A percentile compares a stretch with the other conserved stretches of the same genome.
These are phyloP conservation scores for Crocodylus rhombifer DNA, from an alignment of 2,797 vertebrate species.

Conservation along the genomic window DNA sequence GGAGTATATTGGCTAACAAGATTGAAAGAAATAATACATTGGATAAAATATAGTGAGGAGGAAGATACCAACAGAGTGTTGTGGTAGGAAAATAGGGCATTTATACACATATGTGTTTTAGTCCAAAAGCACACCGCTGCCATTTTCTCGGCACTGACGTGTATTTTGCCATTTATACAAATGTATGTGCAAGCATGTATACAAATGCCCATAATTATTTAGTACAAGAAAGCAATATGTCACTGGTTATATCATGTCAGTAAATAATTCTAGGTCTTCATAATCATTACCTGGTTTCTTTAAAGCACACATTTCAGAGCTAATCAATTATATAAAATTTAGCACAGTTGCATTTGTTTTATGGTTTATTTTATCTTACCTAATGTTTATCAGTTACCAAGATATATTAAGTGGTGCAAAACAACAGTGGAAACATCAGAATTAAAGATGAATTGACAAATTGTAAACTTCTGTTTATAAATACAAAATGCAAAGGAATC, in stretches of 20 bases:
- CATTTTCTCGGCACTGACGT: too few species aligned
- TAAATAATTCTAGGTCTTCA: background rate
- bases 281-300: background rate
- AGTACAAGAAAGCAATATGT: background rate
- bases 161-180: too few species aligned
- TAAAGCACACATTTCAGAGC: background rate
- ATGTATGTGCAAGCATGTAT: too few species aligned
- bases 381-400: conserved; percentile 4
- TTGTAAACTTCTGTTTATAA: too few species aligned
- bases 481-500: background rate
- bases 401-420: background rate
- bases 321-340: background rate
- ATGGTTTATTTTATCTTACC: background rate
- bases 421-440: background rate
- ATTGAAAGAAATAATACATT: background rate
- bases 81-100: accelerated
- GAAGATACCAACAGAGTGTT: background rate
- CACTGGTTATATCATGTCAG: background rate
- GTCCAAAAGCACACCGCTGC: too few species aligned
- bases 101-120: too few species aligned
- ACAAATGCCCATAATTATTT: background rate
- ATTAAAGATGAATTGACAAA: background rate
- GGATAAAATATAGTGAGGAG: background rate
- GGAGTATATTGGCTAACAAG: background rate
- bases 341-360: background rate